Conservation (phyloP, 2,797 vertebrate genomes). For the Eidolon dupreanum region DNA sequence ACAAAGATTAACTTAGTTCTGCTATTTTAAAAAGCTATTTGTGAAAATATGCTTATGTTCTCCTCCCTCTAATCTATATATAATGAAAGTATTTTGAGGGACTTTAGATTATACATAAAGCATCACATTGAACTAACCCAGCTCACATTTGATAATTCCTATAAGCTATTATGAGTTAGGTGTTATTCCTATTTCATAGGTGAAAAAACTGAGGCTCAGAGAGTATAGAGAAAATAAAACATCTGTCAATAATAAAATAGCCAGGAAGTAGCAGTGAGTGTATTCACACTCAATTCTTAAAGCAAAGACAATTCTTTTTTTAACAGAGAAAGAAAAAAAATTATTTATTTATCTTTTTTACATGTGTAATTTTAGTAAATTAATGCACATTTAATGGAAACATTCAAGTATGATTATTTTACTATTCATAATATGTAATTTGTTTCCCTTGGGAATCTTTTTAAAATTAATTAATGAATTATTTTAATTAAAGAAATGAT, state of each 20-base stretch:
- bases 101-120: neutral
- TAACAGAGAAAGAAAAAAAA: too few species aligned
- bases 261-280: neutral
- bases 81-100: neutral
- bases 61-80: neutral
- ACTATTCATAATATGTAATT: conserved; percentile 60
- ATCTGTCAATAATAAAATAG: neutral
- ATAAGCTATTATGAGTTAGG: neutral
- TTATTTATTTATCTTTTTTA: neutral
- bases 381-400: conserved; percentile 61
- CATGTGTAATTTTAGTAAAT: conserved; percentile 62
- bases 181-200: neutral
- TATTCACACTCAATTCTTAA: neutral
- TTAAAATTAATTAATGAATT: neutral
- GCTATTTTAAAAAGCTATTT: neutral
- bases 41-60: neutral
- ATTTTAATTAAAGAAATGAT: too few species aligned
- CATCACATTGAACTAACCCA: neutral
- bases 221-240: neutral
- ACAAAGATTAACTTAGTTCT: neutral
- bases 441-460: conserved; percentile 63
- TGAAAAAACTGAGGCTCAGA: neutral
- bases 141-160: neutral
- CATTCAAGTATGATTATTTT: conserved; percentile 68
- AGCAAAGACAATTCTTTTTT: neutral